Evolutionary conservation across 2,888 invertebrate genomes (phyloP), one percentile per base, ranked within the genome.

Genomic region (Noctua janthina): DNA sequence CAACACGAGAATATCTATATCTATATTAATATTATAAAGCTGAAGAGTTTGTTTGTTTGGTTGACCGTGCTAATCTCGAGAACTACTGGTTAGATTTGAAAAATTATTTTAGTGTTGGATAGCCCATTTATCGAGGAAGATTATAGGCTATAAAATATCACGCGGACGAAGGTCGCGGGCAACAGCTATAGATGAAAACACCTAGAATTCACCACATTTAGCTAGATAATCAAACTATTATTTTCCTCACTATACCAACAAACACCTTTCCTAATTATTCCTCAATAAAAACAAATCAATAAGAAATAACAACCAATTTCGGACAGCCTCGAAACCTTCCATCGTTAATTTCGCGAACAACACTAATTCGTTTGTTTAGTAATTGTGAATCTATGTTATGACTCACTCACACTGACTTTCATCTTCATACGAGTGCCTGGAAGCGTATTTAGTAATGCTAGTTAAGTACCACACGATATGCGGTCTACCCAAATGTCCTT

Each of bases 301-400:
- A 35, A 62, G 20, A 64, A 35, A 64, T 66, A 74, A 54, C 35
- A 62, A 35, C 4, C 7, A 15, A 59, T 81, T n/a, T 81, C 43
- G 1, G 51, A 20, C 43, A 64, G 8, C 35, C 8, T 56, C 23
- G 64, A 74, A n/a, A 74, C 39, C 68, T 71, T 81, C 77, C 35
- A n/a, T 66, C 39, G 29, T 68, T 87, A 66, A 81, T 83, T 79
- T 73, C 13, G 7, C 74, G 35, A 82, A 76, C 77, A 78, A 74
- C 82, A 23, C 43, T 83, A 89, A 85, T 85, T 87, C 80, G 79
- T 82, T 79, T 76, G 76, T 76, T 54, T 88, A 81, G 29, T 64
- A 35, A 83, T 85, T 83, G 85, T 81, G 81, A 80, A 74, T 89
- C 76, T 69, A 54, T 89, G 75, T 87, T 87, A 82, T 82, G 85